Conservation (phyloP, 2,888 invertebrate species). For the Anarsia innoxiella region DNA sequence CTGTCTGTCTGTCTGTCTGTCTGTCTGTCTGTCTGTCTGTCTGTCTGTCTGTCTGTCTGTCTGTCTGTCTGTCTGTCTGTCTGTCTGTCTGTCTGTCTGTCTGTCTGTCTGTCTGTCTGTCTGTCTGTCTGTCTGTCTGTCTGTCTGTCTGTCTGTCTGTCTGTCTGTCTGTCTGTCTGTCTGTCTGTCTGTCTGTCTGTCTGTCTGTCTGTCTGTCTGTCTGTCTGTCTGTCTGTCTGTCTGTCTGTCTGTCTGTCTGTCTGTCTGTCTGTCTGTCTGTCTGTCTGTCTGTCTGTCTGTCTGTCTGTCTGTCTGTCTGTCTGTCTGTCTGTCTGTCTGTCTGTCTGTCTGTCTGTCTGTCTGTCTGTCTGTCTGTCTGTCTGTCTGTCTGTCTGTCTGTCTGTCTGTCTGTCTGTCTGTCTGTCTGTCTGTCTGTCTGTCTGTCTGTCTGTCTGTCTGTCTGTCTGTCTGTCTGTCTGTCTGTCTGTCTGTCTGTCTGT, state of each 20-base stretch:
- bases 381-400: background rate
- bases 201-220: background rate
- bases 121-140: background rate
- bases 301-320: background rate
- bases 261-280: background rate
- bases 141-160: background rate
- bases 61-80: background rate
- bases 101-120: background rate
- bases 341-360: background rate
- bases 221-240: background rate
- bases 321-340: background rate
- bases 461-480: background rate
- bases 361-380: background rate
- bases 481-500: background rate
- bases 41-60: background rate
- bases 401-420: background rate
- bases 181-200: background rate
- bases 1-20: background rate
- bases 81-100: background rate
- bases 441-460: background rate
- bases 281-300: background rate
- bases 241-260: background rate
- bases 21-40: background rate
- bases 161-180: background rate
- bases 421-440: background rate